These are phyloP conservation scores for Atrichornis clamosus DNA, from an alignment of 2,113 vertebrate species.

Conservation along the genomic window DNA sequence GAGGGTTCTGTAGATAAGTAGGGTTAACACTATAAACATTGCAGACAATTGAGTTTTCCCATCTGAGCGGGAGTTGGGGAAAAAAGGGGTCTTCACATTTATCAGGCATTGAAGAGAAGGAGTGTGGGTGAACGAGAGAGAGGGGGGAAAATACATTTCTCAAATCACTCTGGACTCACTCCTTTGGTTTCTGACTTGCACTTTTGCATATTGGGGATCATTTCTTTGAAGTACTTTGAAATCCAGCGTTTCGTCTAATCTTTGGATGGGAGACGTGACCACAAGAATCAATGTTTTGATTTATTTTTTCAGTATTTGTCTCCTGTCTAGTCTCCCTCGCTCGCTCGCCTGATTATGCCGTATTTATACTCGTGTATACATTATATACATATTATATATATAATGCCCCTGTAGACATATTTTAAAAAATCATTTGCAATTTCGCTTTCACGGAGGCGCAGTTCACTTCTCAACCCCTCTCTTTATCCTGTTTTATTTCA, in stretches of 20 bases:
- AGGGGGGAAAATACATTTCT: not conserved
- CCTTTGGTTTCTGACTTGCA: slow-evolving; percentile 34
- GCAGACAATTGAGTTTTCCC: slow-evolving; percentile 58
- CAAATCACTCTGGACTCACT: slow-evolving; percentile 23
- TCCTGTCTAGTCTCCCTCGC: slow-evolving; percentile 25
- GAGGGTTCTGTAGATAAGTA: slow-evolving; percentile 26
- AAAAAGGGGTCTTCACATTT: slow-evolving; percentile 52
- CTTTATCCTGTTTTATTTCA: slow-evolving; percentile 53
- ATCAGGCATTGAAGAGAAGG: not conserved
- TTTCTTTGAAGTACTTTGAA: slow-evolving; percentile 69
- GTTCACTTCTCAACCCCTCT: slow-evolving; percentile 24
- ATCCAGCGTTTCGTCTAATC: slow-evolving; percentile 32
- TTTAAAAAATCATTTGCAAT: slow-evolving; percentile 43
- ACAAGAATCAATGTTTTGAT: slow-evolving; percentile 65
- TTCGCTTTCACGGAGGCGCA: slow-evolving; percentile 29
- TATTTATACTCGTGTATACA: slow-evolving; percentile 26
- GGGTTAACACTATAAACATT: slow-evolving; percentile 64
- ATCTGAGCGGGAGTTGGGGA: slow-evolving; percentile 60
- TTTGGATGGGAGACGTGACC: slow-evolving; percentile 39
- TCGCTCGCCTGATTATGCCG: not conserved
- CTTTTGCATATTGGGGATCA: slow-evolving; percentile 49
- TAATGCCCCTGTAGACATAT: not conserved
- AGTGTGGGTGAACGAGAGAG: not conserved
- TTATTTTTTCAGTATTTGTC: slow-evolving; percentile 63
- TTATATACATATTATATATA: not conserved